These are phyloP conservation scores for Sebastiscus albofasciatus DNA, from an alignment of 2,797 vertebrate species.

Conservation along the genomic window DNA sequence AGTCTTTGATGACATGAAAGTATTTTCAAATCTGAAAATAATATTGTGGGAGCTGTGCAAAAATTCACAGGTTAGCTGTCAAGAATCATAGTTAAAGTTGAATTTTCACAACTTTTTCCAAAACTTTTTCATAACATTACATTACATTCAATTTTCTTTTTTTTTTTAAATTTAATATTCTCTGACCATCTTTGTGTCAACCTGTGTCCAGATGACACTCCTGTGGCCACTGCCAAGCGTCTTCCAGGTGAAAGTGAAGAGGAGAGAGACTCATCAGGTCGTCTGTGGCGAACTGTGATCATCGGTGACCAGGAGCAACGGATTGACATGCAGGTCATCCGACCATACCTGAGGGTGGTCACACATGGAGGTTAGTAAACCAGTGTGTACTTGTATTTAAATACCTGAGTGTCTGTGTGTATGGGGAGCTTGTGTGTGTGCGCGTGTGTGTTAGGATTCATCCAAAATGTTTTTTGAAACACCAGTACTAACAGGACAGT, in stretches of 20 bases:
- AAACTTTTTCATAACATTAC: not conserved
- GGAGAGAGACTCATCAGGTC: slow-evolving; percentile 82
- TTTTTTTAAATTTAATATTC: not conserved
- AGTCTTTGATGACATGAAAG: not conserved
- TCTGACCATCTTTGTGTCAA: not conserved
- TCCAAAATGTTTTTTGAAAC: not conserved
- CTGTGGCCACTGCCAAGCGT: slow-evolving; percentile 92
- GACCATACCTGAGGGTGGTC: slow-evolving; percentile 95
- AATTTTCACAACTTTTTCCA: not conserved
- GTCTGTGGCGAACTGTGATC: slow-evolving; percentile 95
- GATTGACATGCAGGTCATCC: slow-evolving; percentile 96
- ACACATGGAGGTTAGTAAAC: slow-evolving; percentile 91
- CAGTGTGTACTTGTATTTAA: not conserved
- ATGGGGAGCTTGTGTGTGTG: not conserved
- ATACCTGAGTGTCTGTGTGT: not conserved
- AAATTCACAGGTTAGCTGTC: not conserved
- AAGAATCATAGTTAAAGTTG: not conserved
- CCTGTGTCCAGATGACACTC: slow-evolving; percentile 89
- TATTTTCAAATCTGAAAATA: not conserved
- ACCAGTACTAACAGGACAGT: not conserved
- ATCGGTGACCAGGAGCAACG: slow-evolving; percentile 95
- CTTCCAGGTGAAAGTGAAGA: slow-evolving; percentile 90
- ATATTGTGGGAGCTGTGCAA: not conserved
- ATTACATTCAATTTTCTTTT: too few species aligned
- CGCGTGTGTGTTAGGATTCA: not conserved